Conservation (phyloP, 2,888 invertebrate species). For the Liodrosophila aerea region DNA sequence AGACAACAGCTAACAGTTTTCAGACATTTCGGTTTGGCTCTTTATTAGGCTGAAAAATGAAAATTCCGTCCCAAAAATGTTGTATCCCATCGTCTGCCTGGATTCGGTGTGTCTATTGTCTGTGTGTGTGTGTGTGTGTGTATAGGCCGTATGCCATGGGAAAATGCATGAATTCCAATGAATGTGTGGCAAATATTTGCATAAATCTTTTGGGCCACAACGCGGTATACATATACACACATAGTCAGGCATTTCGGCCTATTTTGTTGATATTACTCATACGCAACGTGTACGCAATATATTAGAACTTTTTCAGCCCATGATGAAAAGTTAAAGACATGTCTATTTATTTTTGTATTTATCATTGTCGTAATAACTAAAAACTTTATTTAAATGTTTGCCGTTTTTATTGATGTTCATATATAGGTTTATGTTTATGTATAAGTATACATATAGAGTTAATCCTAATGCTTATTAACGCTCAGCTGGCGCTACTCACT, state of each 20-base stretch:
- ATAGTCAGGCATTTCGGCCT: constrained; percentile 14
- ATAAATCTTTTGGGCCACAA: constrained; percentile 59
- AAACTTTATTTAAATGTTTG: constrained; percentile 70
- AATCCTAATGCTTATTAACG: constrained; percentile 65
- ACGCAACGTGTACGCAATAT: constrained; percentile 52
- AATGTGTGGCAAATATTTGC: constrained; percentile 64
- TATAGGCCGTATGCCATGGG: constrained; percentile 63
- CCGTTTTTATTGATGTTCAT: constrained; percentile 46
- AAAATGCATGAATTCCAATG: constrained; percentile 69
- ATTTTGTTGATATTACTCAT: constrained; percentile 49
- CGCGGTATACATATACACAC: background rate
- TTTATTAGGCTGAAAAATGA: constrained; percentile 74
- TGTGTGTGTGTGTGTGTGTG: constrained; percentile 31
- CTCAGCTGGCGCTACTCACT: constrained; percentile 68
- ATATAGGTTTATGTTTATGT: constrained; percentile 14
- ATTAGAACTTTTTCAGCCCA: constrained; percentile 43
- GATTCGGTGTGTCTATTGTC: constrained; percentile 25
- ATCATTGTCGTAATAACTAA: constrained; percentile 73
- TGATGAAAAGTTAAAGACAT: constrained; percentile 15
- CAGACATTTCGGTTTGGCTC: constrained; percentile 47
- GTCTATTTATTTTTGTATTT: constrained; percentile 49
- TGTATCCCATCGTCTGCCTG: constrained; percentile 15
- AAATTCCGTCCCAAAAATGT: constrained; percentile 38
- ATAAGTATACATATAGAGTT: constrained; percentile 32
- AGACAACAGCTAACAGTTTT: constrained; percentile 45